Percentiles rank a stretch among this genome's conserved stretches.
Evolutionary conservation across 2,113 vertebrate species (phyloP).

Genomic region (Emydocephalus ijimae): DNA sequence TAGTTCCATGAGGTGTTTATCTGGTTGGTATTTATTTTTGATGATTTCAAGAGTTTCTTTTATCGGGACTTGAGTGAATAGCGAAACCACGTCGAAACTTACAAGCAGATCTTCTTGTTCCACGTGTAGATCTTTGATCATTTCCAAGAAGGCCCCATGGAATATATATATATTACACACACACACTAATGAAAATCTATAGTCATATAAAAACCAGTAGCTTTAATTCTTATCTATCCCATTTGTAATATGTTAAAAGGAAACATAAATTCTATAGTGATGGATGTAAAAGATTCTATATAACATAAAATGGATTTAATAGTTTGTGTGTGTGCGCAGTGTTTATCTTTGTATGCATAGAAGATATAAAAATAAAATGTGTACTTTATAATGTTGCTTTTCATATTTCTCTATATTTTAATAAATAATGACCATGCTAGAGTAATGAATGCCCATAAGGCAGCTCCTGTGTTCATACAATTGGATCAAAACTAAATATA

Average conservation of each 20-base stretch:
- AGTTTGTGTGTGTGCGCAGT: neutral
- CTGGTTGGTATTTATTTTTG: too few species aligned
- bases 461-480: neutral
- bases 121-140: too few species aligned
- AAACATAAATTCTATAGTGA: neutral
- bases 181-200: neutral
- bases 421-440: neutral
- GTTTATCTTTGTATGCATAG: neutral
- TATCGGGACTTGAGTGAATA: too few species aligned
- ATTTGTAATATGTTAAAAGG: neutral
- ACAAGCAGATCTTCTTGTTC: too few species aligned
- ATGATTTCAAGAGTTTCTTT: too few species aligned
- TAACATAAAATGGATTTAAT: neutral
- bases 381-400: neutral
- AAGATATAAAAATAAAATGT: neutral
- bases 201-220: neutral
- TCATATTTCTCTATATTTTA: neutral
- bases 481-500: slow-evolving; percentile 18
- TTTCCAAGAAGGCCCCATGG: too few species aligned
- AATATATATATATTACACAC: too few species aligned
- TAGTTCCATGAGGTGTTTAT: too few species aligned
- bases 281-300: neutral
- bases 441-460: neutral
- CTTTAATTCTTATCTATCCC: neutral
- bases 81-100: too few species aligned